These are phyloP conservation scores for Thalassarche chlororhynchos DNA, from an alignment of 2,113 vertebrate species.

Conservation along the genomic window DNA sequence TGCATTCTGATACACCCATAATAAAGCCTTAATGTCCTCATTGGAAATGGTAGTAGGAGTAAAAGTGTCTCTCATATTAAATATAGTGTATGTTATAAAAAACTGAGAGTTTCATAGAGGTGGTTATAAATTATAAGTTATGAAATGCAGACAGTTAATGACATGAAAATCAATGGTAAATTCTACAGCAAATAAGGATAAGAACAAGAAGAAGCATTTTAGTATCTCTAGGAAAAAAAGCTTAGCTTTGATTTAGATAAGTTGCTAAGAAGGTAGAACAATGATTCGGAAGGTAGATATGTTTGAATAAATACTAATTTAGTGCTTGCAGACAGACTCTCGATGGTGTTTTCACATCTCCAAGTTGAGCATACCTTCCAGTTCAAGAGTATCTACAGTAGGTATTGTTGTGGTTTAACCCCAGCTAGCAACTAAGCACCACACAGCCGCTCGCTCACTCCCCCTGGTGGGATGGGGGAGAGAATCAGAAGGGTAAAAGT, in stretches of 20 bases:
- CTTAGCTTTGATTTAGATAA: not conserved
- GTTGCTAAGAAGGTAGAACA: not conserved
- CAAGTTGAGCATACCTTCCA: not conserved
- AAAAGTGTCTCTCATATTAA: slow-evolving; percentile 24
- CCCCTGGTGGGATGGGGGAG: too few species aligned
- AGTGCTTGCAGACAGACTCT: not conserved
- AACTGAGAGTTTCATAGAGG: not conserved
- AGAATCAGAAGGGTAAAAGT: too few species aligned
- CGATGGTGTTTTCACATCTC: not conserved
- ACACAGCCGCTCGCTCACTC: too few species aligned
- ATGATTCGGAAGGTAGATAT: not conserved
- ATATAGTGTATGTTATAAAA: slow-evolving; percentile 38
- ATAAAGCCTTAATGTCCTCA: slow-evolving; percentile 20
- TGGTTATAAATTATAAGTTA: slow-evolving; percentile 8
- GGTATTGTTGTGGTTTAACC: too few species aligned
- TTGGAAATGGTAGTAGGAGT: not conserved
- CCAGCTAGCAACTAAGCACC: too few species aligned
- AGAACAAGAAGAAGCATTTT: not conserved
- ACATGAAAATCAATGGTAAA: slow-evolving; percentile 3
- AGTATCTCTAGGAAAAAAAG: not conserved
- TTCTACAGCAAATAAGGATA: not conserved
- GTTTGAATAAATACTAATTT: not conserved
- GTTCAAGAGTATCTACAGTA: not conserved
- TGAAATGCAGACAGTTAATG: not conserved
- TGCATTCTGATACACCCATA: not conserved